Percentiles rank a stretch among this genome's conserved stretches.
phyloP scores from a whole-genome alignment of 2,888 invertebrate species.

The Cyclophora albipunctata region DNA sequence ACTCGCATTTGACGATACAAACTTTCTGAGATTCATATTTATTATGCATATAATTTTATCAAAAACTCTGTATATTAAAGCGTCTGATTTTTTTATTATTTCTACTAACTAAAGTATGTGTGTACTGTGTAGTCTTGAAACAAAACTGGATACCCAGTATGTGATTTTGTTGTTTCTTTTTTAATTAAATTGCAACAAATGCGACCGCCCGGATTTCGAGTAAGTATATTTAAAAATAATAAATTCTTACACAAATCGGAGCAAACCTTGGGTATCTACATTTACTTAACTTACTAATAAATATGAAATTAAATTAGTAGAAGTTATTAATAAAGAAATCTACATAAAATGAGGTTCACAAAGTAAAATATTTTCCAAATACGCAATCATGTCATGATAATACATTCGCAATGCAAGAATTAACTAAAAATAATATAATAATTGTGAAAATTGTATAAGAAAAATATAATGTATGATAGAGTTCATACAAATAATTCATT shows the following conservation, averaged over 20 bases:
- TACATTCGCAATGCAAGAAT: no score
- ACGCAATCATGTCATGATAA: no score
- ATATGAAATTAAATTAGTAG: background rate
- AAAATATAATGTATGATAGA: no score
- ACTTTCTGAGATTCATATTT: background rate
- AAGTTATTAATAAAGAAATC: background rate
- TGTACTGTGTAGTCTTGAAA: no score
- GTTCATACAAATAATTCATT: no score
- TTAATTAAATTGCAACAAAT: no score
- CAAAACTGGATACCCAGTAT: no score
- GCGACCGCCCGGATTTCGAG: no score
- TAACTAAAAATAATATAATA: no score
- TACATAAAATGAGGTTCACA: background rate
- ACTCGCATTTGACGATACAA: background rate
- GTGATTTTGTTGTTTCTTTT: no score
- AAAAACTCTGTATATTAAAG: background rate
- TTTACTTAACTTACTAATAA: background rate
- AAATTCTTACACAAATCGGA: slow-evolving; percentile 10
- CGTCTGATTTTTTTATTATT: background rate
- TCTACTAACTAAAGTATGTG: background rate
- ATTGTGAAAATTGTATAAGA: no score
- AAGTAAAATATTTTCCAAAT: background rate
- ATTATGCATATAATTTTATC: background rate
- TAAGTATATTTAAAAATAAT: background rate
- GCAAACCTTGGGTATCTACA: no score